Percentiles rank a stretch among this genome's conserved stretches.
phyloP scores from a whole-genome alignment of 1,140 invertebrate genomes.

The Heliconius himera region DNA sequence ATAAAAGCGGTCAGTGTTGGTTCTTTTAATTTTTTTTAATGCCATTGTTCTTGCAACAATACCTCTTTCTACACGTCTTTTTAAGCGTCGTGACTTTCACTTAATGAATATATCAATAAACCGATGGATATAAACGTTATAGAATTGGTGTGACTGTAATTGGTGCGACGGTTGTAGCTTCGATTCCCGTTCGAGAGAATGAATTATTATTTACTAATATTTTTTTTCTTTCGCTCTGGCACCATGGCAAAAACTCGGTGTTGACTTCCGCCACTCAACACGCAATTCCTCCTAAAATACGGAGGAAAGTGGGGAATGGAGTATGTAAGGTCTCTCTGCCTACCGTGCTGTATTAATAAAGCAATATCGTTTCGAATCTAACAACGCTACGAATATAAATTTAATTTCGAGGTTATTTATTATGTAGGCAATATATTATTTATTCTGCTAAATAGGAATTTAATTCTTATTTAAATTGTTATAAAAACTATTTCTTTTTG shows the following conservation, averaged over 20 bases:
- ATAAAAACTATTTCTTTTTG: not conserved
- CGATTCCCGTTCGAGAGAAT: too few relatives aligned
- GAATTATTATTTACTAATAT: too few relatives aligned
- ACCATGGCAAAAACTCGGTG: too few relatives aligned
- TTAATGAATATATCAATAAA: slow-evolving; percentile 31
- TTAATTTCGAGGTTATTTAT: not conserved
- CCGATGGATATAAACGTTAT: slow-evolving; percentile 1
- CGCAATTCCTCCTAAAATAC: too few relatives aligned
- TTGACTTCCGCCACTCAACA: too few relatives aligned
- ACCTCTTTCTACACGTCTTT: slow-evolving; percentile 35
- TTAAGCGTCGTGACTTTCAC: slow-evolving; percentile 54
- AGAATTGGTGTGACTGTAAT: not conserved
- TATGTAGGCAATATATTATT: not conserved
- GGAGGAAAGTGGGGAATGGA: too few relatives aligned
- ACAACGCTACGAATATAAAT: not conserved
- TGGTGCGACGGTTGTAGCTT: too few relatives aligned
- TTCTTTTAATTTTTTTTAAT: slow-evolving; percentile 54
- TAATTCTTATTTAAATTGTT: not conserved
- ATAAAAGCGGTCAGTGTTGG: slow-evolving; percentile 55
- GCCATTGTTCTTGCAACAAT: slow-evolving; percentile 56
- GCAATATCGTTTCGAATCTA: not conserved
- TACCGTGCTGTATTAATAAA: not conserved
- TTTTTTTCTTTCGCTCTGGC: too few relatives aligned
- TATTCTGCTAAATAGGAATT: not conserved
- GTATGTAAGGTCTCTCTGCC: too few relatives aligned